phyloP scores from a whole-genome alignment of 2,888 invertebrate genomes.

The Himalopsyche kuldschensis region DNA sequence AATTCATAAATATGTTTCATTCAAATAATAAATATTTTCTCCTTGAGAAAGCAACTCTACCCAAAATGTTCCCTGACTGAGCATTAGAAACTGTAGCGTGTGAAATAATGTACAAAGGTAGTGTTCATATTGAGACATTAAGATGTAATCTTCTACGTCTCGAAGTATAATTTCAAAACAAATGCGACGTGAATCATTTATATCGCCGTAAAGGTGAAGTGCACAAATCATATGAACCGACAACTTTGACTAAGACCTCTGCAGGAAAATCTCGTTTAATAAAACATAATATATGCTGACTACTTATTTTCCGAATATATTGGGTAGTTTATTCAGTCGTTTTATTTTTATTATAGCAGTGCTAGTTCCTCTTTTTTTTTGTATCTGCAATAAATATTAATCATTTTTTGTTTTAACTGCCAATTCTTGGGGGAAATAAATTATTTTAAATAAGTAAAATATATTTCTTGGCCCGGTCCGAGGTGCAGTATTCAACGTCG shows the following conservation, averaged over 20 bases:
- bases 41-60: not conserved
- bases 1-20: not conserved
- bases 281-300: too few relatives aligned
- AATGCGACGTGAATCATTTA: constrained; percentile 9
- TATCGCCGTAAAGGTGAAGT: not conserved
- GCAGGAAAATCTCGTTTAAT: not conserved
- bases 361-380: too few relatives aligned
- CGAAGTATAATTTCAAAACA: constrained; percentile 5
- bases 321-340: too few relatives aligned
- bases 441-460: too few relatives aligned
- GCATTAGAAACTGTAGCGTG: not conserved
- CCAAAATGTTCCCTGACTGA: not conserved
- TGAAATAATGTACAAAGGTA: not conserved
- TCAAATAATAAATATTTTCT: not conserved
- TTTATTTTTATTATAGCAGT: too few relatives aligned
- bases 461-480: too few relatives aligned
- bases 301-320: too few relatives aligned
- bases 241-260: not conserved
- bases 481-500: too few relatives aligned
- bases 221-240: not conserved
- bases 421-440: too few relatives aligned
- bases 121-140: not conserved
- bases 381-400: too few relatives aligned
- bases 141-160: constrained; percentile 3
- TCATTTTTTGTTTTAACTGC: too few relatives aligned